Evolutionary conservation across 1,140 invertebrate species (phyloP).

Genomic region (Drusus annulatus): DNA sequence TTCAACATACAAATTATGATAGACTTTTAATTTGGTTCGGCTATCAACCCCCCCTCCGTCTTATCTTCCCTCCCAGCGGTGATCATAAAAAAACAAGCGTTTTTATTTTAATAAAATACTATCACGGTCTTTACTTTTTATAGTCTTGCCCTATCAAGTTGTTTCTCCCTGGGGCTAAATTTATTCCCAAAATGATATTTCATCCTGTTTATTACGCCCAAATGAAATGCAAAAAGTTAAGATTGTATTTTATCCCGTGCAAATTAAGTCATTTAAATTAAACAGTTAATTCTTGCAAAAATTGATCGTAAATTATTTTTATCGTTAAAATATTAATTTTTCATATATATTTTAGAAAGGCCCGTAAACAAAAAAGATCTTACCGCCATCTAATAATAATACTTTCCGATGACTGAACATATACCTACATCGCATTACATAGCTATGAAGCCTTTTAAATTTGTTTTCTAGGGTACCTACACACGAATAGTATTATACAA

Average conservation of each 20-base stretch:
- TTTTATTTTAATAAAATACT: constrained; percentile 49
- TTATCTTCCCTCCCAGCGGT: background rate
- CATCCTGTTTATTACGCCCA: background rate
- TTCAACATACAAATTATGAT: constrained; percentile 59
- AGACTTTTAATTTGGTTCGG: constrained; percentile 58
- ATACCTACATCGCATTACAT: too few relatives aligned
- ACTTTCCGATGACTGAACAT: too few relatives aligned
- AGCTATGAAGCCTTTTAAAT: too few relatives aligned
- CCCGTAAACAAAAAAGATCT: too few relatives aligned
- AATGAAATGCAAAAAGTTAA: constrained; percentile 36
- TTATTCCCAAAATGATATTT: constrained; percentile 35
- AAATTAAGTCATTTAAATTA: background rate
- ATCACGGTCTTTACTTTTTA: constrained; percentile 42
- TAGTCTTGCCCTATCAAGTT: constrained; percentile 35
- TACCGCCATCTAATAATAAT: too few relatives aligned
- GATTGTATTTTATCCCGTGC: background rate
- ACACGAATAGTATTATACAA: too few relatives aligned
- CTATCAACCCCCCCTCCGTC: constrained; percentile 25
- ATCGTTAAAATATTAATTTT: too few relatives aligned
- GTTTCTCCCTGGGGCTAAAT: constrained; percentile 32
- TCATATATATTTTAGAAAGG: too few relatives aligned
- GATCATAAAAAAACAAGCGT: constrained; percentile 29
- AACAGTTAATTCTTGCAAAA: too few relatives aligned
- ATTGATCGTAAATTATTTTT: too few relatives aligned
- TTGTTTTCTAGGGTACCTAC: too few relatives aligned